Percentiles rank a stretch among this genome's conserved stretches.
phyloP scores from a whole-genome alignment of 2,113 vertebrate species.

The Brachionichthys hirsutus region DNA sequence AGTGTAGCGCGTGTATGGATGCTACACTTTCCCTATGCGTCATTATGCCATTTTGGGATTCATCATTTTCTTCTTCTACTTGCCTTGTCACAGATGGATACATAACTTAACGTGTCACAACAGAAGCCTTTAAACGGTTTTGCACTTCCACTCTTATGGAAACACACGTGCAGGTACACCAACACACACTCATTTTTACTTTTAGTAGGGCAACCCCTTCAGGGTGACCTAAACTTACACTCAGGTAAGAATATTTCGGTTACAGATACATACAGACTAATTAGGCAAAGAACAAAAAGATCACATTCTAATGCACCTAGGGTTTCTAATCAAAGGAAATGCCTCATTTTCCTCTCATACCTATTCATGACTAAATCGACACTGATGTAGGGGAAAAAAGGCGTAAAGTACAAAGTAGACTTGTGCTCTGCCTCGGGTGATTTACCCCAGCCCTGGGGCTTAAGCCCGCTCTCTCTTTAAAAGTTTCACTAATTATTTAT shows the following conservation, averaged over 20 bases:
- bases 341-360: slow-evolving; percentile 72
- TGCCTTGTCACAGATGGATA: no score
- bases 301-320: slow-evolving; percentile 57
- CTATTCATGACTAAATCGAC: slow-evolving; percentile 74
- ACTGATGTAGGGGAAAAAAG: slow-evolving; percentile 33
- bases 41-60: no score
- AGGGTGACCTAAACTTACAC: slow-evolving; percentile 67
- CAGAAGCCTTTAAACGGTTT: no score
- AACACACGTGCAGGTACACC: not conserved
- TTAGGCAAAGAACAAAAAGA: slow-evolving; percentile 75
- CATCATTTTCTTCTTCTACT: no score
- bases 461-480: slow-evolving; percentile 45
- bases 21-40: no score
- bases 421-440: slow-evolving; percentile 64
- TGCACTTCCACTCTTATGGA: no score
- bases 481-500: slow-evolving; percentile 39
- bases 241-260: slow-evolving; percentile 68
- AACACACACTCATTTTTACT: slow-evolving; percentile 45
- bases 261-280: slow-evolving; percentile 61
- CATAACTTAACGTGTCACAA: no score
- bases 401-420: slow-evolving; percentile 67
- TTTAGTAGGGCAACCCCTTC: slow-evolving; percentile 73
- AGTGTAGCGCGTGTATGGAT: not conserved
- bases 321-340: slow-evolving; percentile 76
- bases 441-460: slow-evolving; percentile 60